phyloP scores from a whole-genome alignment of 2,113 vertebrate species.

The Coreoperca whiteheadi region DNA sequence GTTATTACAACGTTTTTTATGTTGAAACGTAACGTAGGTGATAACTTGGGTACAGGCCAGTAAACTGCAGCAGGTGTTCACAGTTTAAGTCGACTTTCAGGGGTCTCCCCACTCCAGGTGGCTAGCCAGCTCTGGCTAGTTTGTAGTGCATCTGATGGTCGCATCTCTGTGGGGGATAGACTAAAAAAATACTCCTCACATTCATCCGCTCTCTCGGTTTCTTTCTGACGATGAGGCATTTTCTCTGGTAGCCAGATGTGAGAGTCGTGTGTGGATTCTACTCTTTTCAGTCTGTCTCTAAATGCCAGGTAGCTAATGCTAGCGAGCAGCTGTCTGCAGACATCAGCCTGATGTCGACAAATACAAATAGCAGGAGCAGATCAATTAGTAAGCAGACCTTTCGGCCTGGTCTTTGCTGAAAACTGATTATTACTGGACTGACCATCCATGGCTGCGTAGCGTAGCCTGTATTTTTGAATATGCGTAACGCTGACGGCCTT shows the following conservation, averaged over 20 bases:
- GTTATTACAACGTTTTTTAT: not conserved
- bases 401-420: not conserved
- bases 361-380: slow-evolving; percentile 29
- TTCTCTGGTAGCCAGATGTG: not conserved
- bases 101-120: not conserved
- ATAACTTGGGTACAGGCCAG: not conserved
- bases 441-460: not conserved
- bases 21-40: not conserved
- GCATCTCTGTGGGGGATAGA: not conserved
- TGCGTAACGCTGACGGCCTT: not conserved
- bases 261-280: not conserved
- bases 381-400: not conserved
- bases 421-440: not conserved
- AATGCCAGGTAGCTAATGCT: slow-evolving; percentile 19
- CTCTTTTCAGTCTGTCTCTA: slow-evolving; percentile 1
- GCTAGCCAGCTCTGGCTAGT: too few relatives aligned
- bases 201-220: not conserved
- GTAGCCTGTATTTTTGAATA: not conserved
- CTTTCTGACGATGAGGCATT: not conserved
- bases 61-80: not conserved
- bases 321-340: slow-evolving; percentile 23
- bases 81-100: not conserved
- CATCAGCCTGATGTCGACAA: slow-evolving; percentile 27
- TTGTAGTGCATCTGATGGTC: not conserved
- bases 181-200: not conserved